These are phyloP conservation scores for Crypturellus undulatus DNA, from an alignment of 2,113 vertebrate species.

Conservation along the genomic window DNA sequence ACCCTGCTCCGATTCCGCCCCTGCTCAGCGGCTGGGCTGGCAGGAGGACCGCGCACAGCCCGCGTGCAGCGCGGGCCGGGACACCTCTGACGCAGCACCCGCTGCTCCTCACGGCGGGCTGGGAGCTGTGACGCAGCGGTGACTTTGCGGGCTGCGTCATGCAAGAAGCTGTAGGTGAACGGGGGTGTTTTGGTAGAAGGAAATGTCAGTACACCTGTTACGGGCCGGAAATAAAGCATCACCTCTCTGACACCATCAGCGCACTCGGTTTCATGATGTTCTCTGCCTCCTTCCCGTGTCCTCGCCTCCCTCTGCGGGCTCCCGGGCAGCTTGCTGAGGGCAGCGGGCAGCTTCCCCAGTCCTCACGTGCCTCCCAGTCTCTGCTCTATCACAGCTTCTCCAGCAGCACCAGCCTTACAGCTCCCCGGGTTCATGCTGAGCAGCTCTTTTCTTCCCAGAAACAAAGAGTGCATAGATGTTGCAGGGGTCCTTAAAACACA, in stretches of 20 bases:
- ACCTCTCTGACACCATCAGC: neutral
- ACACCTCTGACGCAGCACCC: neutral
- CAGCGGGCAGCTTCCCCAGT: neutral
- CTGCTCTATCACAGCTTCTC: neutral
- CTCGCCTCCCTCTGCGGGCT: neutral
- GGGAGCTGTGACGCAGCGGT: neutral
- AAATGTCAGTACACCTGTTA: neutral
- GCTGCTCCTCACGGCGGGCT: rapidly evolving
- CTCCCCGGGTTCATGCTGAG: neutral
- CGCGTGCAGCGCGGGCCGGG: neutral
- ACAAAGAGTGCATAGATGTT: neutral
- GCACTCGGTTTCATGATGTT: neutral
- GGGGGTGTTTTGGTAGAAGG: neutral
- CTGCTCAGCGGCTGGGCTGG: neutral
- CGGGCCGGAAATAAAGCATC: neutral
- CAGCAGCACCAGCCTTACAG: neutral
- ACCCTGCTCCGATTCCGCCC: neutral
- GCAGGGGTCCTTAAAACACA: neutral
- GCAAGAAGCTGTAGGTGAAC: neutral
- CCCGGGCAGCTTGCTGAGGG: neutral
- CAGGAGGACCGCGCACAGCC: neutral
- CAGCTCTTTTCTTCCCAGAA: neutral
- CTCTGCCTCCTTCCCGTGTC: neutral
- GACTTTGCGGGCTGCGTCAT: neutral
- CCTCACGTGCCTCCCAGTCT: neutral